These are phyloP conservation scores for Chamaetylas fuelleborni DNA, from an alignment of 2,113 vertebrate genomes.

Conservation along the genomic window DNA sequence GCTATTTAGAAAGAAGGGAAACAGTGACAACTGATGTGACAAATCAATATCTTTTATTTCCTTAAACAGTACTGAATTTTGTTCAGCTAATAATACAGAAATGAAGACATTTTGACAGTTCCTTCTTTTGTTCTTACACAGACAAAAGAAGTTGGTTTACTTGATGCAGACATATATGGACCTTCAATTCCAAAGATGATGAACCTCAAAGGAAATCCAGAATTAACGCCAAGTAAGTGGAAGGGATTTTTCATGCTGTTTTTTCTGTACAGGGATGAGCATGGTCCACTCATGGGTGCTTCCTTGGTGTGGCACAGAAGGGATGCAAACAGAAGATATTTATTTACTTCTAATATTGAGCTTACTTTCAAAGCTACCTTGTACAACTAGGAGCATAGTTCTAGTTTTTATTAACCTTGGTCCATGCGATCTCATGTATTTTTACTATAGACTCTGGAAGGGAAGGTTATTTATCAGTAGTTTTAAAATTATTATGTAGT, in stretches of 20 bases:
- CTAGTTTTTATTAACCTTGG: neutral
- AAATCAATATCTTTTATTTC: neutral
- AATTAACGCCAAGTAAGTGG: slow-evolving; percentile 85
- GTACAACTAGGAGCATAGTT: neutral
- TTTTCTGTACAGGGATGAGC: neutral
- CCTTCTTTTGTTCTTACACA: slow-evolving; percentile 28
- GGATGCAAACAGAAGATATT: neutral
- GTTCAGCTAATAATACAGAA: neutral
- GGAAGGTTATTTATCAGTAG: neutral
- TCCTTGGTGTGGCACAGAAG: neutral
- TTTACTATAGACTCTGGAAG: neutral
- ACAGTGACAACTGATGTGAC: neutral
- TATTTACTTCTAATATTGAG: neutral
- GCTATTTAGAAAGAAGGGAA: neutral
- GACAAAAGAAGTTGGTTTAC: slow-evolving; percentile 86
- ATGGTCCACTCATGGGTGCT: neutral
- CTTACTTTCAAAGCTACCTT: neutral
- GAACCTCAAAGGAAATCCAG: slow-evolving; percentile 93
- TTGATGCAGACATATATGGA: slow-evolving; percentile 93
- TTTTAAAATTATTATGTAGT: neutral
- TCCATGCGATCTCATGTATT: neutral
- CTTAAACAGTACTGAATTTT: neutral
- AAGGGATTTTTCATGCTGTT: neutral
- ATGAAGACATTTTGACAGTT: neutral
- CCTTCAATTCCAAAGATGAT: slow-evolving; percentile 95